A percentile compares a stretch with the other conserved stretches of the same genome.
phyloP scores from a whole-genome alignment of 2,113 vertebrate species.

The Notechis scutatus region DNA sequence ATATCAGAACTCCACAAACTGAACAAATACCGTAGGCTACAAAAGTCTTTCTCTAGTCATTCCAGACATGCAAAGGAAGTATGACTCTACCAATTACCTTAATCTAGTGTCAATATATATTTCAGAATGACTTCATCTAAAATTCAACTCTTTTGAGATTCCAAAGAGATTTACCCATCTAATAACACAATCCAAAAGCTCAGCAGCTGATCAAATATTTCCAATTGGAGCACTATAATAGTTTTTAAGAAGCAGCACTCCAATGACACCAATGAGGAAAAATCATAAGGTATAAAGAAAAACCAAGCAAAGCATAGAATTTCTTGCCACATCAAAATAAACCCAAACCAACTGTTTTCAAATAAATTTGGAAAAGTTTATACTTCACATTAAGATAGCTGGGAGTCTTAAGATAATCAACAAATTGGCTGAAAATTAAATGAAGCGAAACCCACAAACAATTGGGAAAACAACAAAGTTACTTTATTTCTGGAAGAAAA shows the following conservation, averaged over 20 bases:
- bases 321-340: slow-evolving; percentile 29
- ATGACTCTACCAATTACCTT: neutral
- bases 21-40: neutral
- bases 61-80: neutral
- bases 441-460: neutral
- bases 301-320: neutral
- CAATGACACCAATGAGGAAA: slow-evolving; percentile 46
- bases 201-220: slow-evolving; percentile 63
- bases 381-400: neutral
- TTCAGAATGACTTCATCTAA: slow-evolving; percentile 27
- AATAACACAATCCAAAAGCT: slow-evolving; percentile 44
- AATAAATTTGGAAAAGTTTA: neutral
- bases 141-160: slow-evolving; percentile 45
- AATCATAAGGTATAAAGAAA: slow-evolving; percentile 23
- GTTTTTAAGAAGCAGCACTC: slow-evolving; percentile 63
- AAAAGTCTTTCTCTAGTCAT: neutral
- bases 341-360: neutral
- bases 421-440: neutral
- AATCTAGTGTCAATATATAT: slow-evolving; percentile 37
- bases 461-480: neutral
- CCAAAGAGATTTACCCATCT: slow-evolving; percentile 53
- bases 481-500: neutral
- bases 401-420: neutral
- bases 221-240: slow-evolving; percentile 63
- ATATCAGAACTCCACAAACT: neutral